Evolutionary conservation across 2,888 invertebrate species (phyloP).

Genomic region (Agrotis puta): DNA sequence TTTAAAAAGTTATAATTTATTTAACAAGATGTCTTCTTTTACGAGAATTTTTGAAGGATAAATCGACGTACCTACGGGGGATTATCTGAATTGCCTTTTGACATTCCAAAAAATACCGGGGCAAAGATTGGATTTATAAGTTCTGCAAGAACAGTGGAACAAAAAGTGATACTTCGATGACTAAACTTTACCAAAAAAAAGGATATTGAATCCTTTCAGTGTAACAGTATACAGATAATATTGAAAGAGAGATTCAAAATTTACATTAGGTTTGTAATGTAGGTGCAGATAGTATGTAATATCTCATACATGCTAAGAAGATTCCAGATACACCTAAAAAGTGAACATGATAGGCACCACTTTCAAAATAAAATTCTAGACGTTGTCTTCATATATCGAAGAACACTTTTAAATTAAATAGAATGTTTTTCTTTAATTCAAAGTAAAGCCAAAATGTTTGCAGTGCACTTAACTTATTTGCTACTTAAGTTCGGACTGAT

Average conservation of each 20-base stretch:
- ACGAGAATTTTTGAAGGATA: background rate
- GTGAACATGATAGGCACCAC: background rate
- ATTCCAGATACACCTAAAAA: too few species aligned
- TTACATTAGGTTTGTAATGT: too few species aligned
- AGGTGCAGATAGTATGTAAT: too few species aligned
- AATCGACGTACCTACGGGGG: background rate
- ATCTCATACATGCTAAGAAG: too few species aligned
- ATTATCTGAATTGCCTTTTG: too few species aligned
- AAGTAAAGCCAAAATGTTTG: constrained; percentile 44
- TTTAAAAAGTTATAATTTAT: constrained; percentile 28
- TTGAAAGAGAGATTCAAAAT: too few species aligned
- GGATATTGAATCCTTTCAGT: background rate
- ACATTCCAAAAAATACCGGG: too few species aligned
- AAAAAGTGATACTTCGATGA: background rate
- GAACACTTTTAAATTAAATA: background rate
- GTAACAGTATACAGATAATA: too few species aligned
- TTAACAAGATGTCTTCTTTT: constrained; percentile 12
- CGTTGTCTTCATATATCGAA: background rate
- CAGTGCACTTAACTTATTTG: constrained; percentile 52
- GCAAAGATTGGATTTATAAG: too few species aligned
- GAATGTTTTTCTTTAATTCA: constrained; percentile 23
- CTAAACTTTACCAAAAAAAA: too few species aligned
- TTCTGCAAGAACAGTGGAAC: too few species aligned
- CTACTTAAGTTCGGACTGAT: constrained; percentile 58
- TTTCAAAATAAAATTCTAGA: background rate